Evolutionary conservation across 2,888 invertebrate species (phyloP), one percentile per base, ranked within the genome.

Genomic region (Lordiphosa andalusiaca): DNA sequence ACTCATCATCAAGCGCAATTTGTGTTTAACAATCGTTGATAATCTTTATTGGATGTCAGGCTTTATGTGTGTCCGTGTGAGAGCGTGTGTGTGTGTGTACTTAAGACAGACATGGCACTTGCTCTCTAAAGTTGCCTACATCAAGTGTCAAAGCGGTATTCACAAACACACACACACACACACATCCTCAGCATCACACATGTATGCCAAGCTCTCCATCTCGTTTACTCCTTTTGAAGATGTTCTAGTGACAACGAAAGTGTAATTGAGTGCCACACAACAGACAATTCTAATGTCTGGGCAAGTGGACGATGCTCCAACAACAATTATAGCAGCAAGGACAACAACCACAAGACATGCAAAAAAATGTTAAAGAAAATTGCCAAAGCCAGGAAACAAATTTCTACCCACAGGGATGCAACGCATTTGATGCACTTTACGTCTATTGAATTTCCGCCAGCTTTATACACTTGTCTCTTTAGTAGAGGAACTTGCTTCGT

Each of bases 1-100:
- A 76, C 73, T 76, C 76, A 73, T 77, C 80, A 76, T 76, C 73
- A 73, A 69, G 71, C 80, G 64, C 80, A 73, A 77, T 77, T 77
- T 77, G 80, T 80, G 80, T 80, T 80, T 77, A 77, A 77, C 76
- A 80, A 77, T 80, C 80, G 73, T 77, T 67, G 76, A 76, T 76
- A 76, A 77, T 77, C 80, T 77, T 77, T 80, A 77, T 77, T 76
- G 76, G 76, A 80, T 80, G 76, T 78, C 76, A 63, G 59, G 80
- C 68, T 58, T 50, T 41, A 35, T 55, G 49, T 48, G 12, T 40
- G 39, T 42, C 39, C 37, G 38, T 19, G 21, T 44, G 13, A 25
- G 35, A 35, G 16, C 33, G 44, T 50, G 42, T 23, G 47, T 23
- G 30, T 51, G 30, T 64, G 49, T 52, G 46, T 61, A 63, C 57